Conservation (phyloP, 2,797 vertebrate species). For the Furcifer pardalis region DNA sequence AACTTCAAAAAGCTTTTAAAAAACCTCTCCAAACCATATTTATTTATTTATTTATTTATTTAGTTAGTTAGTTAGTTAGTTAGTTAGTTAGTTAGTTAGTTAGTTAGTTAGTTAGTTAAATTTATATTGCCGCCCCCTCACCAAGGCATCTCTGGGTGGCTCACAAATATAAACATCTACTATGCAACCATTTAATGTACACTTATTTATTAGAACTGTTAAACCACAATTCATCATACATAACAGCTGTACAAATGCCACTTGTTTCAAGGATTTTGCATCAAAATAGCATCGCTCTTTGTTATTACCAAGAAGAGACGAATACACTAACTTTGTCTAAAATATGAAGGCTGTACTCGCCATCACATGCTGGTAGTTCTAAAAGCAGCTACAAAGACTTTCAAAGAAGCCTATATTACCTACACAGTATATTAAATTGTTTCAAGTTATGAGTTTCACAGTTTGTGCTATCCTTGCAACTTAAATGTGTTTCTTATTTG, state of each 20-base stretch:
- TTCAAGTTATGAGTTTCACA: constrained; percentile 49
- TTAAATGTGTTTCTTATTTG: constrained; percentile 36
- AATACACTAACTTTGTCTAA: constrained; percentile 14
- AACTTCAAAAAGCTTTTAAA: too few species aligned
- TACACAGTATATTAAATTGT: neutral
- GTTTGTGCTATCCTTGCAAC: constrained; percentile 40
- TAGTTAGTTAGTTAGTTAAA: too few species aligned
- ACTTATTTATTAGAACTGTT: constrained; percentile 38
- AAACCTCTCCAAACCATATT: too few species aligned
- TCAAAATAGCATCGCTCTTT: neutral
- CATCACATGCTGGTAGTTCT: constrained; percentile 12
- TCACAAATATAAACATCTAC: too few species aligned
- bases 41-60: too few species aligned
- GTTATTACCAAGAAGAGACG: constrained; percentile 3
- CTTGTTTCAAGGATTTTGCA: neutral
- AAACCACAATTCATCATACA: constrained; percentile 32
- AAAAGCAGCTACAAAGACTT: neutral
- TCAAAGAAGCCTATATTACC: constrained; percentile 8
- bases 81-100: too few species aligned
- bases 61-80: too few species aligned
- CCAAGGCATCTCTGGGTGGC: too few species aligned
- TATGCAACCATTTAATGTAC: constrained; percentile 33
- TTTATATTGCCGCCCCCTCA: too few species aligned
- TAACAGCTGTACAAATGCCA: neutral
- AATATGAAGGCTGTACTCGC: neutral